Evolutionary conservation across 2,797 vertebrate genomes (phyloP).

Genomic region (Amblyopsis hoosieri): DNA sequence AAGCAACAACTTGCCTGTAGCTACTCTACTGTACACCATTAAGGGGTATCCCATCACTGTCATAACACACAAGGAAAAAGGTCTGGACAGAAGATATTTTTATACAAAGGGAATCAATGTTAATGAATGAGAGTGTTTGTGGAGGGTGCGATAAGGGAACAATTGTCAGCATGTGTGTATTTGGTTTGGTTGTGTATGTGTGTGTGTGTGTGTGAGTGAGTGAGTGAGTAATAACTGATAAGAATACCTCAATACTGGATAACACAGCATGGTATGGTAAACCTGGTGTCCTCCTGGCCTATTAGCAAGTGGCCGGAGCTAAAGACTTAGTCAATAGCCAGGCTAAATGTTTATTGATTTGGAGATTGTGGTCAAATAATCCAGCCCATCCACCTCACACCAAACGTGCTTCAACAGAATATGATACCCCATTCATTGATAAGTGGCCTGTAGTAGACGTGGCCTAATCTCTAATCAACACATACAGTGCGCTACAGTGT

Average conservation of each 20-base stretch:
- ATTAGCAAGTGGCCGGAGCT: constrained; percentile 50
- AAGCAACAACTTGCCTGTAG: constrained; percentile 59
- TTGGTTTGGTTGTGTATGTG: constrained; percentile 7
- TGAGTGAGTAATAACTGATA: constrained; percentile 41
- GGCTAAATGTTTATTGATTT: constrained; percentile 31
- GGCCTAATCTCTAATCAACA: neutral
- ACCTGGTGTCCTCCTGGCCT: constrained; percentile 39
- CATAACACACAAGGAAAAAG: neutral
- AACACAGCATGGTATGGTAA: constrained; percentile 29
- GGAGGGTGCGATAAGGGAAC: constrained; percentile 59
- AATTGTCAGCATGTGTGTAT: constrained; percentile 8
- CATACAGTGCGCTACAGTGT: neutral
- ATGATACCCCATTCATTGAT: neutral
- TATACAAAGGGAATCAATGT: constrained; percentile 62
- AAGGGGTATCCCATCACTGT: constrained; percentile 33
- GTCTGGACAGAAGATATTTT: constrained; percentile 27
- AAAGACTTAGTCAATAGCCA: constrained; percentile 56
- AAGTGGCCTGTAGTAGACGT: constrained; percentile 3
- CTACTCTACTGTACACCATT: constrained; percentile 21
- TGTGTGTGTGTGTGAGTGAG: neutral
- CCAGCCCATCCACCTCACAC: constrained; percentile 17
- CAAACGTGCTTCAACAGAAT: constrained; percentile 16
- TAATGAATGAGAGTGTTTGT: constrained; percentile 58
- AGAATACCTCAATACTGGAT: constrained; percentile 43
- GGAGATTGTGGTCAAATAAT: constrained; percentile 24